A percentile compares a stretch with the other conserved stretches of the same genome.
Evolutionary conservation across 1,140 invertebrate species (phyloP).

Genomic region (Neelides sp.): DNA sequence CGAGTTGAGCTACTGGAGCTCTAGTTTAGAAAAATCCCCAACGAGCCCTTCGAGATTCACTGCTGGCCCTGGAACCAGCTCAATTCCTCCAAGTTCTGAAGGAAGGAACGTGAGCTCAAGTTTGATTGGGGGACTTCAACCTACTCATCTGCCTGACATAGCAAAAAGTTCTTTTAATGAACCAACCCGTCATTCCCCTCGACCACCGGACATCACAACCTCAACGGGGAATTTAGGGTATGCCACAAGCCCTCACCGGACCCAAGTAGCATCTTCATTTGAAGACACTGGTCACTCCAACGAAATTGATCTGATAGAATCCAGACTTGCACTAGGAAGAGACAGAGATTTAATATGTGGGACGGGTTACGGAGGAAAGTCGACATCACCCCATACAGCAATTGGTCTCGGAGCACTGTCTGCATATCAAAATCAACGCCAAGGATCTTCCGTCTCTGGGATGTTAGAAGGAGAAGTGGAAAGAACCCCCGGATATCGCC

Average conservation of each 20-base stretch:
- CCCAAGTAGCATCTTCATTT: neutral
- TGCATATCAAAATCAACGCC: neutral
- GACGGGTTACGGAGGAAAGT: neutral
- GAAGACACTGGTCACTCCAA: constrained; percentile 2
- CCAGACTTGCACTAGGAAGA: constrained; percentile 7
- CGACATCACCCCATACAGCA: constrained; percentile 6
- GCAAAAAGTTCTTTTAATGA: neutral
- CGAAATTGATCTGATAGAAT: constrained; percentile 11
- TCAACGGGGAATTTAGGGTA: neutral
- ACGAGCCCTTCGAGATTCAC: constrained; percentile 34
- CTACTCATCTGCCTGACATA: constrained; percentile 12
- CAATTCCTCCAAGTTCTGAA: constrained; percentile 16
- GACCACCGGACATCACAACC: neutral
- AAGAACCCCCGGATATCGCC: neutral
- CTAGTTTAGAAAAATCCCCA: constrained; percentile 67
- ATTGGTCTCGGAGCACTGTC: constrained; percentile 17
- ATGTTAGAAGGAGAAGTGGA: neutral
- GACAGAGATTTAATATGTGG: constrained; percentile 14
- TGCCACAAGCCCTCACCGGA: neutral
- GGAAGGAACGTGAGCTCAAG: constrained; percentile 32
- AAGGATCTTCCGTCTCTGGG: constrained; percentile 1
- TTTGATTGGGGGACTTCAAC: constrained; percentile 9
- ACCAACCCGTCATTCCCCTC: neutral
- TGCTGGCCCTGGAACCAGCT: neutral
- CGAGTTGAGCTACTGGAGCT: constrained; percentile 70